Percentiles rank a stretch among this genome's conserved stretches.
Evolutionary conservation across 2,888 invertebrate genomes (phyloP).

Genomic region (Rosalia funebris): DNA sequence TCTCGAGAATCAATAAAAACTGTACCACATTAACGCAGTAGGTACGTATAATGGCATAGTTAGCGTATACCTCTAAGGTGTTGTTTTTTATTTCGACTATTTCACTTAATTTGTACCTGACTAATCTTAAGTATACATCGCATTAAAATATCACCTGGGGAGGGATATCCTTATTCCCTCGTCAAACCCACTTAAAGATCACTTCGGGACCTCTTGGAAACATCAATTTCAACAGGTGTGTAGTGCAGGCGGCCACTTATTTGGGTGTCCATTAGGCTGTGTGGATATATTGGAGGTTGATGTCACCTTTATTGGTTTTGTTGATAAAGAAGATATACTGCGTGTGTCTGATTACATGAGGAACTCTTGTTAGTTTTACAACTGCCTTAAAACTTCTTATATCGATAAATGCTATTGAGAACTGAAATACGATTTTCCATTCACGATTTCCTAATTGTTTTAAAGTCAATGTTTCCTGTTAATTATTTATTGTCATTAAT

Average conservation of each 20-base stretch:
- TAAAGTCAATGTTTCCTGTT: no score
- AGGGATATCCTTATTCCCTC: conserved; percentile 26
- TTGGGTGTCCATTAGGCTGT: conserved; percentile 8
- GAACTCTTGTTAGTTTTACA: not conserved
- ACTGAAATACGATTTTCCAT: no score
- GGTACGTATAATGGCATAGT: no score
- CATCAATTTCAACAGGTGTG: conserved; percentile 25
- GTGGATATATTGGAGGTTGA: not conserved
- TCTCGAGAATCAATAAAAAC: no score
- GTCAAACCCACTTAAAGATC: conserved; percentile 24
- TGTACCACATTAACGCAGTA: no score
- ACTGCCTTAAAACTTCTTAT: not conserved
- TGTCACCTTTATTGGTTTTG: not conserved
- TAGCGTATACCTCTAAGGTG: conserved; percentile 2
- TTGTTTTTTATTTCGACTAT: conserved; percentile 17
- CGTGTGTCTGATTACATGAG: not conserved
- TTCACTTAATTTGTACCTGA: conserved; percentile 34
- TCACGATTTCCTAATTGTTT: no score
- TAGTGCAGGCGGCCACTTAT: conserved; percentile 12
- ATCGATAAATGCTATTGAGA: not conserved
- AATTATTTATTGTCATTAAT: no score
- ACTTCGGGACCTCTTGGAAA: conserved; percentile 21
- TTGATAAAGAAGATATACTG: not conserved
- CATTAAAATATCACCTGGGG: conserved; percentile 33
- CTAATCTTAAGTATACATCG: conserved; percentile 32